A percentile compares a stretch with the other conserved stretches of the same genome.
phyloP scores from a whole-genome alignment of 1,140 invertebrate species.

The Magallana angulata region DNA sequence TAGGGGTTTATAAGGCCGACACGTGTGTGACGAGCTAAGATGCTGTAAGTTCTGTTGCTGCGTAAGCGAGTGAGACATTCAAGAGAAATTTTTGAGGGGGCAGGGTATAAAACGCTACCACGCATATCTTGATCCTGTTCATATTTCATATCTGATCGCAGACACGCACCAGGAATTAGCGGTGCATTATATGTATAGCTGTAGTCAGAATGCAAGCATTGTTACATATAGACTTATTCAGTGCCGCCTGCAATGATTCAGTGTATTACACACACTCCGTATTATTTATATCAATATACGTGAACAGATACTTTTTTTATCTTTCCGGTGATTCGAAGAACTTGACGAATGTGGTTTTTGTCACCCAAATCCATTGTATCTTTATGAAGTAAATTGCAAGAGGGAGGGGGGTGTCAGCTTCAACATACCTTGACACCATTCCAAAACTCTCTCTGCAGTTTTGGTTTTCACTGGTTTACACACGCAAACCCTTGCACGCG shows the following conservation, averaged over 20 bases:
- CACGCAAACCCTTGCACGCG: too few relatives aligned
- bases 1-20: neutral
- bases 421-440: neutral
- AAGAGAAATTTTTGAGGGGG: neutral
- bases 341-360: too few relatives aligned
- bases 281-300: too few relatives aligned
- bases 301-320: too few relatives aligned
- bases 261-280: too few relatives aligned
- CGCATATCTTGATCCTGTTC: neutral
- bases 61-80: neutral
- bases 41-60: neutral
- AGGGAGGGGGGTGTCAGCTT: neutral
- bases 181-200: too few relatives aligned
- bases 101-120: neutral
- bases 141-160: conserved; percentile 2
- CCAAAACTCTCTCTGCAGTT: neutral
- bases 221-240: neutral
- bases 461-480: neutral
- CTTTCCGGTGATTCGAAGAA: too few relatives aligned
- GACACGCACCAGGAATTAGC: neutral
- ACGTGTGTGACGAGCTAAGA: neutral
- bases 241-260: neutral
- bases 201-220: neutral
- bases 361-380: too few relatives aligned
- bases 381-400: too few relatives aligned